Evolutionary conservation across 1,140 invertebrate genomes (phyloP).

Genomic region (Bursaphelenchus mucronatus): DNA sequence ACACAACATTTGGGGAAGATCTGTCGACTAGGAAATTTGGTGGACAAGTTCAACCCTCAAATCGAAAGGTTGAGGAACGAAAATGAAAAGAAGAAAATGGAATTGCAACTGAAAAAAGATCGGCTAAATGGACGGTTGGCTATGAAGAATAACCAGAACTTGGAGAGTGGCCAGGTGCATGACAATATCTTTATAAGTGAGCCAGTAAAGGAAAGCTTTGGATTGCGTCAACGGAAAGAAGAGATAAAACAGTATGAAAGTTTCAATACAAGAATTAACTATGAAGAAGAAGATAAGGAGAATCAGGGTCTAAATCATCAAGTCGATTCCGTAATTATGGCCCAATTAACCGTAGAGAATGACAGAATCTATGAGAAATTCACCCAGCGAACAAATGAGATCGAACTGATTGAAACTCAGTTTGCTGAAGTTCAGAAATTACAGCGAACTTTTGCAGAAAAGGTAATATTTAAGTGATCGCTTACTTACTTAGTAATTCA

Average conservation of each 20-base stretch:
- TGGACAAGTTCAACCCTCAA: constrained; percentile 39
- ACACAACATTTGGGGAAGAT: constrained; percentile 33
- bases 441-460: constrained; percentile 94
- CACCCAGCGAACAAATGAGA: constrained; percentile 42
- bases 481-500: neutral
- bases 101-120: constrained; percentile 17
- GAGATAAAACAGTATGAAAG: neutral
- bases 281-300: constrained; percentile 11
- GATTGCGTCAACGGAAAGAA: constrained; percentile 13
- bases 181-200: constrained; percentile 1
- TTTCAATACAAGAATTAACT: constrained; percentile 3
- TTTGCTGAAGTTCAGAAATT: constrained; percentile 89
- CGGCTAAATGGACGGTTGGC: constrained; percentile 9
- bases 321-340: constrained; percentile 32
- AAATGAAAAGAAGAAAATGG: constrained; percentile 25
- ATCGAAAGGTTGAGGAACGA: constrained; percentile 28
- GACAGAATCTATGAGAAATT: constrained; percentile 44
- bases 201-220: constrained; percentile 5
- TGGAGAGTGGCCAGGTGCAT: neutral
- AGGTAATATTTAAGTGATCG: constrained; percentile 67
- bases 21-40: constrained; percentile 47
- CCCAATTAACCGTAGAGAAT: constrained; percentile 46
- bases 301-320: neutral
- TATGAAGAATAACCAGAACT: neutral
- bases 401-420: constrained; percentile 70